Conservation (phyloP, 2,888 invertebrate species). For the Helicoverpa assulta region DNA sequence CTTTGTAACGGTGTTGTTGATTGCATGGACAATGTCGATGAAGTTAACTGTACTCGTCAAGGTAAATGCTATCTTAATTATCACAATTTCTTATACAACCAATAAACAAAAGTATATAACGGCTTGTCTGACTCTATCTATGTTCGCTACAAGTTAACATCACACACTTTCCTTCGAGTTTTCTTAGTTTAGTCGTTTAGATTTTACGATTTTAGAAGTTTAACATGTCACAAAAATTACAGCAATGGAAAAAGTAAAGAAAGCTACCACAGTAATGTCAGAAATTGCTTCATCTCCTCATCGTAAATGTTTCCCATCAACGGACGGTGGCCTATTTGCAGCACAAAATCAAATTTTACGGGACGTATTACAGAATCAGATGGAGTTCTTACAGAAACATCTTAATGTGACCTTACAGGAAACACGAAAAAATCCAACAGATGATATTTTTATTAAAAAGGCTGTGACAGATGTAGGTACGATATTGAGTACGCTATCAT, state of each 20-base stretch:
- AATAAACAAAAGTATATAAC: no score
- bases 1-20: constrained; percentile 77
- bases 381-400: constrained; percentile 68
- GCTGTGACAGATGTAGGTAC: constrained; percentile 68
- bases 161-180: no score
- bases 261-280: constrained; percentile 65
- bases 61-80: constrained; percentile 62
- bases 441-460: constrained; percentile 52
- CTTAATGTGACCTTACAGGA: background rate
- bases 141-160: no score
- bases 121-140: no score
- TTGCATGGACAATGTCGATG: constrained; percentile 77
- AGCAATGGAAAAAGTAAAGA: constrained; percentile 70
- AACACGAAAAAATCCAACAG: constrained; percentile 11
- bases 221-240: constrained; percentile 54
- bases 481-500: constrained; percentile 71
- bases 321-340: constrained; percentile 59
- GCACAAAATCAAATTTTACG: constrained; percentile 68
- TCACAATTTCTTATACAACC: background rate
- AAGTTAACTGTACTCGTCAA: constrained; percentile 74
- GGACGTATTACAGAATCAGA: constrained; percentile 69
- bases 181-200: no score
- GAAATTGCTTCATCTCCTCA: constrained; percentile 67
- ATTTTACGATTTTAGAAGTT: no score
- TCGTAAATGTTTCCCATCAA: constrained; percentile 65